Evolutionary conservation across 2,888 invertebrate species (phyloP).

Genomic region (Nephrotoma flavescens): DNA sequence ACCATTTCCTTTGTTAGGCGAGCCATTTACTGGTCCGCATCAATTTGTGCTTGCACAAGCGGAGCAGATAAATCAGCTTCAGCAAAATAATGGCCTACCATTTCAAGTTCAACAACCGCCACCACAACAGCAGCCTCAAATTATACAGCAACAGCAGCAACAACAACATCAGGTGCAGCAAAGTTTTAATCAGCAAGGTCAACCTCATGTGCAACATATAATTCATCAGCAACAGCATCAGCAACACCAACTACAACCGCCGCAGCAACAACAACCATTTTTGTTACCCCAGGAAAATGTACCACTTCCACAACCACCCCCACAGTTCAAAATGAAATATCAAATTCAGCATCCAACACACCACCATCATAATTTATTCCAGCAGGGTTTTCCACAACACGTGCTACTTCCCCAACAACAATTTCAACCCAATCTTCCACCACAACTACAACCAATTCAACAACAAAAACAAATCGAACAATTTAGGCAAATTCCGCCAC

Average conservation of each 20-base stretch:
- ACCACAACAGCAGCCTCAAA: slow-evolving; percentile 10
- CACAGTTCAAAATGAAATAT: not conserved
- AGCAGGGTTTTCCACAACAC: slow-evolving; percentile 2
- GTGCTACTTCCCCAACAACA: slow-evolving; percentile 13
- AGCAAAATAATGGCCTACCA: slow-evolving; percentile 17
- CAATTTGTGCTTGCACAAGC: slow-evolving; percentile 17
- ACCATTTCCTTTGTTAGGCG: slow-evolving; percentile 20
- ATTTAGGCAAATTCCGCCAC: slow-evolving; percentile 24
- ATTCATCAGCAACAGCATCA: not conserved
- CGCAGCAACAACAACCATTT: slow-evolving; percentile 15
- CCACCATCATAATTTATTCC: slow-evolving; percentile 18
- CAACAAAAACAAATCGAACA: slow-evolving; percentile 16
- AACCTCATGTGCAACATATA: not conserved
- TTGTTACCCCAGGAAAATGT: slow-evolving; percentile 23
- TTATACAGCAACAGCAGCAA: not conserved
- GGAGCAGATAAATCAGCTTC: slow-evolving; percentile 10
- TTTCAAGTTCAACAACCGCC: slow-evolving; percentile 17
- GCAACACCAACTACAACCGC: not conserved
- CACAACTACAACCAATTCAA: slow-evolving; percentile 16
- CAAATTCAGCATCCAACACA: not conserved
- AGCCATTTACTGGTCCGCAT: slow-evolving; percentile 24
- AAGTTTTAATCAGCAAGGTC: not conserved
- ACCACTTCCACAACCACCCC: slow-evolving; percentile 20
- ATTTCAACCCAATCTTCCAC: slow-evolving; percentile 19
- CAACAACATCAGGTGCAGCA: slow-evolving; percentile 7